Percentiles rank a stretch among this genome's conserved stretches.
Evolutionary conservation across 2,113 vertebrate genomes (phyloP).

Genomic region (Phoxinus phoxinus): DNA sequence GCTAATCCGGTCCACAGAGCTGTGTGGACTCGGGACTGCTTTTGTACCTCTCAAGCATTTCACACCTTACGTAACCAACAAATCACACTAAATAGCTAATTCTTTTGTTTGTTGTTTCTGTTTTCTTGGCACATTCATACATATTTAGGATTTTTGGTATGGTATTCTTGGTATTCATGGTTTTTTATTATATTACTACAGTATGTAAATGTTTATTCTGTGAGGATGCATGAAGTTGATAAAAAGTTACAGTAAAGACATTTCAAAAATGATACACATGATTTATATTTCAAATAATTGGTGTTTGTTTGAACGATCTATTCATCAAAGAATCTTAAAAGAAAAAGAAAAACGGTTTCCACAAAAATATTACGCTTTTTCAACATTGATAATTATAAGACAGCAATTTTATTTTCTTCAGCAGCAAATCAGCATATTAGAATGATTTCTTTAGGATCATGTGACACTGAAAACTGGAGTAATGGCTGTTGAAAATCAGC

Average conservation of each 20-base stretch:
- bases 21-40: neutral
- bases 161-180: neutral
- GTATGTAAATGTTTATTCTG: no score
- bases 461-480: neutral
- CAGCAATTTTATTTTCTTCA: no score
- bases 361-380: no score
- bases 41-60: constrained; percentile 10
- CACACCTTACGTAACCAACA: constrained; percentile 18
- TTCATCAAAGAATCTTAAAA: no score
- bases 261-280: no score
- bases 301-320: no score
- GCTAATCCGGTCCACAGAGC: constrained; percentile 1
- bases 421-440: no score
- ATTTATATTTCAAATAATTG: no score
- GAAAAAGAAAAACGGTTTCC: no score
- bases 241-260: no score
- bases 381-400: no score
- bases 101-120: neutral
- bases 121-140: constrained; percentile 1
- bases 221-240: no score
- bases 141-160: neutral
- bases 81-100: neutral
- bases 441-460: neutral
- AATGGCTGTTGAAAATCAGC: neutral
- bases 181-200: neutral